Base-by-base conservation (phyloP, 2,113 vertebrate genomes). In the Brienomyrus brachyistius region DNA sequence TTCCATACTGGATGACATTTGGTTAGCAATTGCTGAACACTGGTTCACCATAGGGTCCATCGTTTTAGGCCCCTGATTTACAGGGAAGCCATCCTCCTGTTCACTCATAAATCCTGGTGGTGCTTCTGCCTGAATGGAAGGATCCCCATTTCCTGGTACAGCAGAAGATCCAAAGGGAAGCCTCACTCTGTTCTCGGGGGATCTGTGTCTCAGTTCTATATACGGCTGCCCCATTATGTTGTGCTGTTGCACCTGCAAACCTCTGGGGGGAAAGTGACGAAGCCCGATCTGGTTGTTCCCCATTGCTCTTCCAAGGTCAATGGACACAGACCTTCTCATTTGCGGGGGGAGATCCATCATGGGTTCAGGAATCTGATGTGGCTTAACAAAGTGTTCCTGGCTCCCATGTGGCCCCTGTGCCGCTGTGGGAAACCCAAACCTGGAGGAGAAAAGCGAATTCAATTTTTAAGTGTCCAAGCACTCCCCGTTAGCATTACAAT, bases 161-260 rank as follows among this genome's bases (percentile, higher is more conserved):
- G 23, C 31, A 85, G 93, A 8, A 84, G 92, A 80, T 17, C 56
- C 62, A 52, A 97, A 98, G 48, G 97, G 96, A 87, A 97, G 91
- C 86, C 97, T 94, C 0, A 97, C 94, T 62, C 98, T 95, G 54
- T 95, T 96, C 0, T 98, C 97, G 0, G 98, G 97, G 56, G 95
- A 91, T 23, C 97, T 94, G 90, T 99, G 98, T 0, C 98, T 95
- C 17, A 99, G 93, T 92, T 99, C 98, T 0, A 99, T 99, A 91
- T 97, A 99, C 0, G 98, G 97, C 90, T 99, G 98, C 0, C 98
- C 98, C 95, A 98, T 94, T 90, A 98, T 97, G 91, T 96, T 97
- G 94, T 98, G 98, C 90, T 98, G 98, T 90, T 97, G 98, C 27
- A 97, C 92, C 0, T 96, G 95, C 43, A 97, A 94, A n/a, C 96